Conservation (phyloP, 2,797 vertebrate genomes). For the Tangara arthus region DNA sequence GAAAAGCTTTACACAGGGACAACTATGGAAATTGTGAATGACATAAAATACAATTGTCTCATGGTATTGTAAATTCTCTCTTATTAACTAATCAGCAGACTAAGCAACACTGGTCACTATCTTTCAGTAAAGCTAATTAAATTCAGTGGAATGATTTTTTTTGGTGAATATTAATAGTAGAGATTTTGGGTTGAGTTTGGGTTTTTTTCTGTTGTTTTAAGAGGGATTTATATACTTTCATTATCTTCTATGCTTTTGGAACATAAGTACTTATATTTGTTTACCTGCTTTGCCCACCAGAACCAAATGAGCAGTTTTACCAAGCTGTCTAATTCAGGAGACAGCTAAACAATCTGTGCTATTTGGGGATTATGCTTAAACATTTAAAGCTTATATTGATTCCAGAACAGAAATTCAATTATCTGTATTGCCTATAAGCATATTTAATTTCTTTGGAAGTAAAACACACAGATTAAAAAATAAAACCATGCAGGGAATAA, state of each 20-base stretch:
- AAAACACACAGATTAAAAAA: background rate
- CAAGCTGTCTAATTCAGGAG: background rate
- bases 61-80: background rate
- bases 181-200: background rate
- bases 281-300: background rate
- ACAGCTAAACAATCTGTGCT: background rate
- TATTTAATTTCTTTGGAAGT: background rate
- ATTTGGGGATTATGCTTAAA: background rate
- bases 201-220: background rate
- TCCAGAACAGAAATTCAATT: constrained; percentile 33
- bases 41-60: background rate
- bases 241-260: background rate
- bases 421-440: background rate
- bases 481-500: background rate
- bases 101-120: background rate
- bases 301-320: background rate
- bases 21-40: background rate
- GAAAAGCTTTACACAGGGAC: background rate
- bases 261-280: background rate
- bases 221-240: background rate
- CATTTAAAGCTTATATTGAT: background rate
- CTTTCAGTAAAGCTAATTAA: background rate
- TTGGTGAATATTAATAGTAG: background rate
- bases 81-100: background rate
- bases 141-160: background rate